Evolutionary conservation across 2,113 vertebrate genomes (phyloP).

Genomic region (Neopipo cinnamomea): DNA sequence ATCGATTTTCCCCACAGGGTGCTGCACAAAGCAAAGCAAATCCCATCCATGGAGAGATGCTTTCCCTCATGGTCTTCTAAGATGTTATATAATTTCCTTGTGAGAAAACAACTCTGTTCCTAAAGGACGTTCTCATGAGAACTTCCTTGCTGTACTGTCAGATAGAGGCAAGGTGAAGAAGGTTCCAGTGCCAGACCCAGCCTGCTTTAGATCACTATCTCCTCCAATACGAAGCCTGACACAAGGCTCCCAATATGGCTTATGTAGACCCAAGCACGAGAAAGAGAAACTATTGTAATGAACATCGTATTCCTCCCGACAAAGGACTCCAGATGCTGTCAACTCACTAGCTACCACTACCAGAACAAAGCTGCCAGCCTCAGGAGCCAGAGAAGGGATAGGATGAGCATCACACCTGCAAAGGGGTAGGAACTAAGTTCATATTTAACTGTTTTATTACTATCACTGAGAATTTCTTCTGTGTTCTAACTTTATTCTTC

Average conservation of each 20-base stretch:
- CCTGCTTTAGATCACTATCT: not conserved
- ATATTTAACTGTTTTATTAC: not conserved
- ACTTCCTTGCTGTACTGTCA: not conserved
- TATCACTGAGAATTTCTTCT: not conserved
- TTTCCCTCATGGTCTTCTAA: not conserved
- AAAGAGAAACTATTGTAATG: not conserved
- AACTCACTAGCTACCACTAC: not conserved
- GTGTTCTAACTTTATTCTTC: not conserved
- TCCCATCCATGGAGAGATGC: not conserved
- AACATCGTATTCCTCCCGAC: not conserved
- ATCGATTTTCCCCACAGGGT: rapidly evolving
- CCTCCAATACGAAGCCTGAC: not conserved
- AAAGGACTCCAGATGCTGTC: not conserved
- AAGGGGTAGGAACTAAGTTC: not conserved
- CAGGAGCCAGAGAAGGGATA: not conserved
- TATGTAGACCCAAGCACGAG: rapidly evolving
- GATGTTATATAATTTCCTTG: not conserved
- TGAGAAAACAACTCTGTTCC: not conserved
- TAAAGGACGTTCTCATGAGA: not conserved
- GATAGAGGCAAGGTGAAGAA: not conserved
- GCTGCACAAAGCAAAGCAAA: not conserved
- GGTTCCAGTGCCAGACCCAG: not conserved
- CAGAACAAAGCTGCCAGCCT: not conserved
- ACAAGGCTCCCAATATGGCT: not conserved
- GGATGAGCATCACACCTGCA: not conserved